phyloP scores from a whole-genome alignment of 1,140 invertebrate genomes.

The Brachionus rotundiformis region DNA sequence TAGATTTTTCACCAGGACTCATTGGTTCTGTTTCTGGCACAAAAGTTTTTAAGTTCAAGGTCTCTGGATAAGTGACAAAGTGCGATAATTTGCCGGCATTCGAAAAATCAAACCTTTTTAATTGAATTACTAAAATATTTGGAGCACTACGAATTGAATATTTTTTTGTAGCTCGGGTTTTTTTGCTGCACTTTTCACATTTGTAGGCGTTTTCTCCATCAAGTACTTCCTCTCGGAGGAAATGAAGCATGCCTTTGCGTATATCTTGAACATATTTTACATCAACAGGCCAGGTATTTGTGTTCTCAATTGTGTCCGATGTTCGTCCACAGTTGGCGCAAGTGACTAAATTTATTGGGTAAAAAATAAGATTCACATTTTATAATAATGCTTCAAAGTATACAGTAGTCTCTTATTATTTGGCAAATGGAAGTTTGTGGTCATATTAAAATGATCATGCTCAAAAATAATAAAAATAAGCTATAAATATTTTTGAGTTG shows the following conservation, averaged over 20 bases:
- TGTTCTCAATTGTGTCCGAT: constrained; percentile 43
- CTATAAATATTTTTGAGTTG: no score
- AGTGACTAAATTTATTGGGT: not conserved
- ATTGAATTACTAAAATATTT: constrained; percentile 42
- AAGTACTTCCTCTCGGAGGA: constrained; percentile 64
- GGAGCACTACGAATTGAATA: constrained; percentile 37
- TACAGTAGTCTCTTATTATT: no score
- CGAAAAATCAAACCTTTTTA: constrained; percentile 49
- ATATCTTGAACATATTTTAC: constrained; percentile 39
- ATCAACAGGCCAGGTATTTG: constrained; percentile 39
- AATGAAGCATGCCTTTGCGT: constrained; percentile 57
- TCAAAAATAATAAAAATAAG: no score
- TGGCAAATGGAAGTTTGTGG: no score
- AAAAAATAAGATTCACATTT: not conserved
- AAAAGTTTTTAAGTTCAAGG: not conserved
- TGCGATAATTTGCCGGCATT: constrained; percentile 50
- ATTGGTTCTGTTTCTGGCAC: not conserved
- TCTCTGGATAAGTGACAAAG: constrained; percentile 40
- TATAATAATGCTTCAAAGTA: not conserved
- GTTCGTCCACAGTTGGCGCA: constrained; percentile 29
- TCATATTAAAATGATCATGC: no score
- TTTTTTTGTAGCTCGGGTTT: constrained; percentile 39
- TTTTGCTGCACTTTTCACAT: constrained; percentile 71
- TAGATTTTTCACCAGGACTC: not conserved
- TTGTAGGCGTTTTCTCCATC: constrained; percentile 79